Base-by-base conservation (phyloP, 2,113 vertebrate species). In the Prunella fulvescens region DNA sequence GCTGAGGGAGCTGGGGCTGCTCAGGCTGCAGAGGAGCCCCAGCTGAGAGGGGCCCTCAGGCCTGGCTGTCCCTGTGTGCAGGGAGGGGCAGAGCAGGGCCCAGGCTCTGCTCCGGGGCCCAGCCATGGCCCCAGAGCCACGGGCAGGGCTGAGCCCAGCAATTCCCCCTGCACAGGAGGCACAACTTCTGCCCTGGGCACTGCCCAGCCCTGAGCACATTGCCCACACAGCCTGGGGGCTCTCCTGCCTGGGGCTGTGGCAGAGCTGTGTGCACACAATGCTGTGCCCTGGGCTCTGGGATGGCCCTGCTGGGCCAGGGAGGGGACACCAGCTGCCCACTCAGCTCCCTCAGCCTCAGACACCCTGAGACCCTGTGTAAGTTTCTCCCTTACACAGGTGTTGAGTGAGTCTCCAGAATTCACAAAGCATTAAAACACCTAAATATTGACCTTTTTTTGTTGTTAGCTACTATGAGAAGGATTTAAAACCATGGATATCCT, bases 321-420 rank as follows among this genome's bases (percentile, higher is more conserved):
- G 35, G 8, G 7, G 82, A 1, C 33, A 76, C 61, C 83, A 10
- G 53, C 3, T 31, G 51, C 45, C 29, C 45, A 0, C 83, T 15
- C 1, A 1, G 47, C 33, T 24, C 28, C 64, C 19, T 1, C 62
- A 44, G 45, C 53, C 37, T 39, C 2, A 14, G 1, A 15, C 64
- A 39, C 0, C 3, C n/a, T 3, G 24, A 28, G 5, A 54, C 17
- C 0, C 15, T 47, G 24, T 24, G 23, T 7, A 40, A 40, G 11
- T 16, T 28, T 24, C 11, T 54, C 45, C 73, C 10, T 0, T 0
- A 23, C 24, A 25, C 6, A 82, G 28, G 22, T 6, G 2, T 25
- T 79, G 45, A 39, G 9, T 8, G 16, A 71, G 31, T 42, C n/a
- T 14, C 23, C 7, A 11, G 0, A 4, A 65, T 23, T 72, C 40